Base-by-base conservation (phyloP, 2,113 vertebrate species). In the Buteo buteo region DNA sequence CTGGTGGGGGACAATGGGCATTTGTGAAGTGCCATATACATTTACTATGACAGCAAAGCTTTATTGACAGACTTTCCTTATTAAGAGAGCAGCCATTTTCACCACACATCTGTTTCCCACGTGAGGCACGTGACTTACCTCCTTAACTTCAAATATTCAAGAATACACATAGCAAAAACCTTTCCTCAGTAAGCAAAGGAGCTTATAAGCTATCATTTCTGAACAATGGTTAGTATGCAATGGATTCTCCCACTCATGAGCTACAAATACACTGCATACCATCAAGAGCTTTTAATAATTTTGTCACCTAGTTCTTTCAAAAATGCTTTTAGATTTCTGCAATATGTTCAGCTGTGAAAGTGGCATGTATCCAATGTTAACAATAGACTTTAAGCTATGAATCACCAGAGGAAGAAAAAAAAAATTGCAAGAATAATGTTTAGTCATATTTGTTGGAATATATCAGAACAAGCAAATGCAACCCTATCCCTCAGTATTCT, bases 361-460 rank as follows among this genome's bases (percentile, higher is more conserved):
- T 94, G 93, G 83, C 81, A 58, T 19, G 9, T 61, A 77, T 89
- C 83, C 73, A 91, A 22, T 58, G 18, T 40, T 97, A 94, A 91
- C 73, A 96, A 95, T 77, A 97, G 81, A 82, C 26, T 78, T 34
- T 76, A 82, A 50, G 49, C 19, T 94, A 80, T 96, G 93, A 97
- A 66, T 94, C 95, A 97, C n/a, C 45, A 65, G 44, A 86, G 29
- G 31, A 59, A 67, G 76, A 71, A 85, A 81, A 88, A 73, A 44
- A 73, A 28, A 9, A 32, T 42, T 1, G 0, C 17, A 65, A 77
- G 55, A 66, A 62, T 80, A 58, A 82, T 45, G 11, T 96, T 94
- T 80, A 89, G 69, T 91, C 88, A 77, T 69, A 79, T 80, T 66
- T 88, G 45, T 82, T 73, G 55, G 29, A 91, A 72, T 85, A 80